Base-by-base conservation (phyloP, 2,113 vertebrate genomes). In the Clarias batrachus region DNA sequence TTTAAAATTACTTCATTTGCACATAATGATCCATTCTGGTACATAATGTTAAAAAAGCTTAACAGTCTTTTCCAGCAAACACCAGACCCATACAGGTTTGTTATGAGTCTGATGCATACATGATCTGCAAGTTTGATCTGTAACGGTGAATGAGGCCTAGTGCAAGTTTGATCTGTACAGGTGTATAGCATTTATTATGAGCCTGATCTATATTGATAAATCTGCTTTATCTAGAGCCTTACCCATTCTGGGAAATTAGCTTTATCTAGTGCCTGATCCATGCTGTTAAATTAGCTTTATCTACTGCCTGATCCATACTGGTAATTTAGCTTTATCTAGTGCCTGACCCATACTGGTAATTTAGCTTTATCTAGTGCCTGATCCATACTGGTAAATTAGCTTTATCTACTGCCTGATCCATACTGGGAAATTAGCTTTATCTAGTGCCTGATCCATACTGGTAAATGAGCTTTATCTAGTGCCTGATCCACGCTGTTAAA, bases 131-230 rank as follows among this genome's bases (percentile, higher is more conserved):
- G 0, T 90, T 91, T 86, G 78, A 95, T 94, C 96, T 95, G 90
- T 94, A 92, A 94, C 94, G 76, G 85, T 91, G 63, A 33, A 19
- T 52, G 48, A 74, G 37, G 19, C 12, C 48, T 48, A 48, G 30
- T 14, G 27, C 8, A 4, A 23, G 0, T 90, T 94, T 33, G 30
- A 33, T 33, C 30, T 33, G 30, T 33, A 92, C 94, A 94, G 82
- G 85, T 91, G 70, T 56, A 6, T 63, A 27, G 12, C 0, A 1
- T 21, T 73, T 76, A 25, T 4, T 30, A n/a, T 13, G n/a, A 19
- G 0, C 89, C 91, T 86, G 80, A 96, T 94, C 96, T 95, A 90
- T 94, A 92, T 94, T 94, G 82, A 85, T 91, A 66, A 59, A 10
- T 63, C 21, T 4, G 62, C 3, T 19, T 63, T 23, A 63, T 19